Conservation (phyloP, 2,797 vertebrate genomes). For the Eupleurogrammus muticus region DNA sequence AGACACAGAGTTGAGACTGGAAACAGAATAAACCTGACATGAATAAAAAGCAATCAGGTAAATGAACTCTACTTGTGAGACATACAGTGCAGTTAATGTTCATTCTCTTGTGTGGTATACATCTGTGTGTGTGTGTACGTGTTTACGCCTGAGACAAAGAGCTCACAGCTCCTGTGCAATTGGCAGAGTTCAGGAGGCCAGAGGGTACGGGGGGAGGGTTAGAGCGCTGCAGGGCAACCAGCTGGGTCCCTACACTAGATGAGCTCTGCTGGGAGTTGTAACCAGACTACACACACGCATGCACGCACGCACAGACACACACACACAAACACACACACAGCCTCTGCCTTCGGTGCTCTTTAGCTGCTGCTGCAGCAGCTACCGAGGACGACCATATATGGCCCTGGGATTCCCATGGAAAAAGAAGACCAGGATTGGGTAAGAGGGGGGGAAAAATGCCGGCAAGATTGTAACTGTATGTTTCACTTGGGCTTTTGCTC, state of each 20-base stretch:
- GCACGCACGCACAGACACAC: slow-evolving; percentile 21
- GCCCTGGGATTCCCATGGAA: slow-evolving; percentile 93
- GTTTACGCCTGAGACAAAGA: slow-evolving; percentile 70
- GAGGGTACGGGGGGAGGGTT: slow-evolving; percentile 83
- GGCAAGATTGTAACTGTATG: slow-evolving; percentile 70
- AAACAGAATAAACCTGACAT: slow-evolving; percentile 32
- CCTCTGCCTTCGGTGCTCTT: slow-evolving; percentile 63
- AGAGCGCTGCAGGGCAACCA: slow-evolving; percentile 80
- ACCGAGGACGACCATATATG: slow-evolving; percentile 93
- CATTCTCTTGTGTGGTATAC: slow-evolving; percentile 18
- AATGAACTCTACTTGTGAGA: slow-evolving; percentile 8
- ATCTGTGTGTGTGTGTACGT: slow-evolving; percentile 33
- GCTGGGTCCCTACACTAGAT: slow-evolving; percentile 81
- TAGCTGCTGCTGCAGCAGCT: slow-evolving; percentile 74
- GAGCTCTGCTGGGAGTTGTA: slow-evolving; percentile 83
- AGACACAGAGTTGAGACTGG: neutral
- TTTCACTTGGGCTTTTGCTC: slow-evolving; percentile 69
- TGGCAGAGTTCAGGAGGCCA: slow-evolving; percentile 77
- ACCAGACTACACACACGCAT: slow-evolving; percentile 62
- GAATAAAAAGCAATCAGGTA: neutral
- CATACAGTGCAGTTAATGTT: neutral
- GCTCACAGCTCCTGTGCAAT: slow-evolving; percentile 82
- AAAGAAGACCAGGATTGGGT: slow-evolving; percentile 76
- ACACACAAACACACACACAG: slow-evolving; percentile 31
- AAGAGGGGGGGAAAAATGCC: slow-evolving; percentile 55